Evolutionary conservation across 2,797 vertebrate species (phyloP), one percentile per base, ranked within the genome.

Genomic region (Rhinichthys osculus): DNA sequence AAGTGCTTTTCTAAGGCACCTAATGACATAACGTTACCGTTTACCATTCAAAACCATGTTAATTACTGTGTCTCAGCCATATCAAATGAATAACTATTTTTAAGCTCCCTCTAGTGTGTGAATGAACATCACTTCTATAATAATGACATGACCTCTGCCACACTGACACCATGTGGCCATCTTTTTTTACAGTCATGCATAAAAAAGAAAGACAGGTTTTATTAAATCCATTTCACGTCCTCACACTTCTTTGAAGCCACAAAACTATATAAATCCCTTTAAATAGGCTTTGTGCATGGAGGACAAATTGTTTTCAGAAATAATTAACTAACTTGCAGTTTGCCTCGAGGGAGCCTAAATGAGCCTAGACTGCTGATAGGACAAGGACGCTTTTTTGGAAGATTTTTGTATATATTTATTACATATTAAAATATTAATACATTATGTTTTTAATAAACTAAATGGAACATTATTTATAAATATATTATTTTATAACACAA

Each of bases 111-210:
- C 42, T 52, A 38, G 78, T 52, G 10, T 67, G 44, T 69, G 44
- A 67, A 67, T 35, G 44, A 52, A 69, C 44, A 81, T 50, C 42
- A 33, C 5, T 35, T 30, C 0, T 52, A 16, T 50, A 69, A 81
- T 7, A 14, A 47, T 44, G 42, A 50, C 27, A 5, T 69, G 64
- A 50, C 62, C 64, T 16, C 21, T 38, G 64, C 30, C 42, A 81
- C 44, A 81, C 64, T 69, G 78, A 81, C 78, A 69, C 64, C 78
- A 52, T 38, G 64, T 81, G 78, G 78, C 78, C 30, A 35, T 27
- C 27, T 27, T 27, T 27, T 27, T 27, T 27, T 27, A 27, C 1
- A 3, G 27, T 27, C 4, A 38, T 47, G 78, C 19, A 69, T 23
- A 17, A 40, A 69, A 69, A 81, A n/a, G 7, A 35, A 69, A 52